Evolutionary conservation across 2,113 vertebrate genomes (phyloP).

Genomic region (Polyodon spathula): DNA sequence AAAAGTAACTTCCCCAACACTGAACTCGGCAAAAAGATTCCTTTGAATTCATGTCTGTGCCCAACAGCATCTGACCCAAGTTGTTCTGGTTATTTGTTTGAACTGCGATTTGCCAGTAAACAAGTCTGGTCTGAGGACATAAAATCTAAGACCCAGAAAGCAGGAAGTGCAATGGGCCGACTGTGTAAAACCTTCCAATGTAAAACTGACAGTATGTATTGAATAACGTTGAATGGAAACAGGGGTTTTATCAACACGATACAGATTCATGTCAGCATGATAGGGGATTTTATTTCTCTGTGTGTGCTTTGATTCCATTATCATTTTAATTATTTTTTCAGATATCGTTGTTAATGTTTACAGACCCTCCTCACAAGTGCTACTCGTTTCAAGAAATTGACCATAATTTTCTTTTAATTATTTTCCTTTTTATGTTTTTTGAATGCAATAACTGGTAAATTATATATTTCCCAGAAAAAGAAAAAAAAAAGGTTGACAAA

Average conservation of each 20-base stretch:
- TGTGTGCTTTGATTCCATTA: neutral
- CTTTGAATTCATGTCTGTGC: neutral
- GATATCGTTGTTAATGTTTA: no score
- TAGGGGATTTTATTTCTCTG: no score
- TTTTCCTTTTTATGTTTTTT: no score
- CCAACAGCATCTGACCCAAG: neutral
- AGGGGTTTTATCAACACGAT: neutral
- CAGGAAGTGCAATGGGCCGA: neutral
- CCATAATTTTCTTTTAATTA: no score
- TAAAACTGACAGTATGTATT: slow-evolving; percentile 3
- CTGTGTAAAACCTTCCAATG: neutral
- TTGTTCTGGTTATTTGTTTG: neutral
- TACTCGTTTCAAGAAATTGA: no score
- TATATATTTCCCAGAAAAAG: no score
- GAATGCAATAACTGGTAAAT: no score
- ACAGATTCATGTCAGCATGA: neutral
- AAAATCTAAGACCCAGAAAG: slow-evolving; percentile 3
- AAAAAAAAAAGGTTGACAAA: no score
- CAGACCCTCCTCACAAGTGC: no score
- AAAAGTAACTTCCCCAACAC: no score
- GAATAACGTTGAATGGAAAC: neutral
- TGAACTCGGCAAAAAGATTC: no score
- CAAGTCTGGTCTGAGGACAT: neutral
- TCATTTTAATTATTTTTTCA: no score
- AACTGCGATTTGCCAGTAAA: slow-evolving; percentile 3